These are phyloP conservation scores for Turritopsis dohrnii DNA, from an alignment of 30 jellyfish, hydroid and myxozoan species.

Conservation along the genomic window DNA sequence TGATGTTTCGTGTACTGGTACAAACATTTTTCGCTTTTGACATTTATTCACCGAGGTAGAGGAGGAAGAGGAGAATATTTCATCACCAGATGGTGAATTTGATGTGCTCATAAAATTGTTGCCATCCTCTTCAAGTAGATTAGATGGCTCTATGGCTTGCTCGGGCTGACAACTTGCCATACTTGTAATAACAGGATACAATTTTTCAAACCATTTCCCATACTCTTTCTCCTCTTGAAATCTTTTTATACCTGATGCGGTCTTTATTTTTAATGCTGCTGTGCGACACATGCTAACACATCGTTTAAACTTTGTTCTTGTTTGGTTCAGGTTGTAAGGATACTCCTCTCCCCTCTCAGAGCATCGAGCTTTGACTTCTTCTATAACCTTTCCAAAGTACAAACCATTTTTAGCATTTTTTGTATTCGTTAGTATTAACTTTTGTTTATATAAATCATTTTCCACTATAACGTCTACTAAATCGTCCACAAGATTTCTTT, in stretches of 20 bases:
- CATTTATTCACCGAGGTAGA: too few species aligned
- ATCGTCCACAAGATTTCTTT: not conserved
- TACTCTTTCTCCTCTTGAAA: not conserved
- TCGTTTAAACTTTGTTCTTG: not conserved
- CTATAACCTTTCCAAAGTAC: not conserved
- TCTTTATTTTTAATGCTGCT: not conserved
- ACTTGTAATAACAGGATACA: not conserved
- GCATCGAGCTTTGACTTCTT: not conserved
- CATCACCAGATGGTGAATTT: not conserved
- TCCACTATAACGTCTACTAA: not conserved
- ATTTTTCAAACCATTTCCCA: slow-evolving; percentile 10
- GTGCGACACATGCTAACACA: not conserved
- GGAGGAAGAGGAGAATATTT: too few species aligned
- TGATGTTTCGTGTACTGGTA: not conserved
- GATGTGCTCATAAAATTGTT: not conserved
- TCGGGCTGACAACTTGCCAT: slow-evolving; percentile 28
- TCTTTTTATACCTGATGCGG: not conserved
- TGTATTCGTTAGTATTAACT: not conserved
- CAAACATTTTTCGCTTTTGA: not conserved
- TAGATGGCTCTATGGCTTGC: not conserved
- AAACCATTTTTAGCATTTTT: not conserved
- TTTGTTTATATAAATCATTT: not conserved
- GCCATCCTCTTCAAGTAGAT: not conserved
- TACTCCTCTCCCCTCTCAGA: not conserved
- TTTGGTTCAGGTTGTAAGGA: not conserved